Evolutionary conservation across 2,113 vertebrate species (phyloP), one percentile per base, ranked within the genome.

Genomic region (Callionymus lyra): DNA sequence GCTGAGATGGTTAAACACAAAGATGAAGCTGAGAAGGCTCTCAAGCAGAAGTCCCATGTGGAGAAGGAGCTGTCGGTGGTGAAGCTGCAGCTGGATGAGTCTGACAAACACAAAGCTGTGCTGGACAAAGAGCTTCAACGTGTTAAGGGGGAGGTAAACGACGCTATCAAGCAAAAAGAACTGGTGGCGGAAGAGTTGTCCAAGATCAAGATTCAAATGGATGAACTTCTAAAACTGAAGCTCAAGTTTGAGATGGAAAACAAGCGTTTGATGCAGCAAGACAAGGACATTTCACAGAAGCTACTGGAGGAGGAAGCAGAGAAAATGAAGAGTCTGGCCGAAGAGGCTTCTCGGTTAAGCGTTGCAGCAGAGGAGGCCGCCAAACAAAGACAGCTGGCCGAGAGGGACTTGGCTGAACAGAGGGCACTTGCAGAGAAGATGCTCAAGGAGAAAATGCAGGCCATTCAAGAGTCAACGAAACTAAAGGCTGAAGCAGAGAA

Each of bases 401-500:
- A 97, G 59, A 69, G 89, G 0, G 87, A 93, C 65, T 65, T 98
- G 38, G 86, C 85, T 0, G 85, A 91, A 50, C 95, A 99, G 77
- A 87, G 93, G 34, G 86, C 79, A 0, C 81, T 97, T 37, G 91
- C 91, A 0, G 95, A 97, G 53, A 91, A 90, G 70, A 93, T 96
- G 85, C 77, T 94, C 4, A 92, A 91, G 59, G 95, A 99, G 73
- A 99, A 99, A 77, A 95, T 97, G 88, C 91, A 93, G 77, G 95
- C 92, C 0, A 88, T 95, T 36, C 91, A 93, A 62, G 95, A 99
- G 70, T 93, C 94, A 16, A 86, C 84, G 0, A 86, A 84, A 49
- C 85, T 98, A 33, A 89, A 85, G 68, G 91, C 91, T 0, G 88
- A 97, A 67, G 94, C 94, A 0, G 89, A 92, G 63, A 41, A 91